These are phyloP conservation scores for Phortica okadai DNA, from an alignment of 2,888 invertebrate species.

Conservation along the genomic window DNA sequence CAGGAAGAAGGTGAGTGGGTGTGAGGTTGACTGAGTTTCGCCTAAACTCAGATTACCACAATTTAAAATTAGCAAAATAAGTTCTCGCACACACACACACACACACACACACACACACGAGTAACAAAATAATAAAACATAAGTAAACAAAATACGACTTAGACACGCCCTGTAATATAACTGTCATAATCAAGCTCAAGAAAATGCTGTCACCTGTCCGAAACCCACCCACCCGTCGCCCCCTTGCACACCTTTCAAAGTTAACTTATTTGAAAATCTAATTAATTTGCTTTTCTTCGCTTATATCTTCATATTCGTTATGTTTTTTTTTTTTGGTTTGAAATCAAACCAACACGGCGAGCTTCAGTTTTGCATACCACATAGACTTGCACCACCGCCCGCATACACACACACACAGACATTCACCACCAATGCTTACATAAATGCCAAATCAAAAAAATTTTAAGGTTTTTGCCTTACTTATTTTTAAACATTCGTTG, in stretches of 20 bases:
- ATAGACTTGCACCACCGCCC: not conserved
- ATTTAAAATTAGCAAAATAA: conserved; percentile 46
- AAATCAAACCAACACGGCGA: not conserved
- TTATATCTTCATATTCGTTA: conserved; percentile 20
- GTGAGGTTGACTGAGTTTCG: not conserved
- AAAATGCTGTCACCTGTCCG: not conserved
- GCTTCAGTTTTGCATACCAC: conserved; percentile 23
- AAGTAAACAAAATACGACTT: conserved; percentile 13
- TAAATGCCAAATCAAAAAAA: not conserved
- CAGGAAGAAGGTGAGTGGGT: not conserved
- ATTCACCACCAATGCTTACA: not conserved
- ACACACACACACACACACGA: not conserved
- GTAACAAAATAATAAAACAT: not conserved
- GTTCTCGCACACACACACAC: conserved; percentile 31
- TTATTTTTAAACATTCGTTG: not conserved
- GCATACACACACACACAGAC: not conserved
- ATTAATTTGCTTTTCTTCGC: conserved; percentile 44
- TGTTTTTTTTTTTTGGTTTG: not conserved
- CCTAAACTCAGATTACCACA: conserved; percentile 26
- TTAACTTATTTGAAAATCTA: conserved; percentile 42
- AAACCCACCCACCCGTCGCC: not conserved
- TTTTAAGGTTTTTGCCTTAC: conserved; percentile 13
- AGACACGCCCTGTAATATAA: conserved; percentile 16
- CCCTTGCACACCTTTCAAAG: not conserved
- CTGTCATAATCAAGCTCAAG: not conserved